phyloP scores from a whole-genome alignment of 1,140 invertebrate species.

The Chlorops oryzae region DNA sequence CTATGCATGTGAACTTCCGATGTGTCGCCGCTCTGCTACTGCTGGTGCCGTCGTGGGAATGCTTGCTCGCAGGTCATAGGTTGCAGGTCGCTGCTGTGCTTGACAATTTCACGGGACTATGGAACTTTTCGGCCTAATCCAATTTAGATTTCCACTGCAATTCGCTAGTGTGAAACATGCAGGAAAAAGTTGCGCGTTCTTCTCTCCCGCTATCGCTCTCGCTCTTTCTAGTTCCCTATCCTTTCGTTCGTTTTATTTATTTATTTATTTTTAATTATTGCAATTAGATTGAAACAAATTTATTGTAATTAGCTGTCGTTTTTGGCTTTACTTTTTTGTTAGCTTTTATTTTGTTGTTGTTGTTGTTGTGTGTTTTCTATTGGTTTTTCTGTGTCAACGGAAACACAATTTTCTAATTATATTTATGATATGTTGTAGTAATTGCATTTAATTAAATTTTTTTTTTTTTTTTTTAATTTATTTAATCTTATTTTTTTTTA shows the following conservation, averaged over 20 bases:
- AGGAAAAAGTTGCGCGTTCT: no score
- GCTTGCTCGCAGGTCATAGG: no score
- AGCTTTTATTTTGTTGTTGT: constrained; percentile 4
- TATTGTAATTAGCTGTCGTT: constrained; percentile 7
- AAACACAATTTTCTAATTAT: background rate
- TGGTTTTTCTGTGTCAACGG: background rate
- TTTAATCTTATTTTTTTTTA: constrained; percentile 14
- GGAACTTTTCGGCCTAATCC: no score
- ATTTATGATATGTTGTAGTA: constrained; percentile 11
- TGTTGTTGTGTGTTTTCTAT: constrained; percentile 3
- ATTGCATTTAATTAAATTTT: constrained; percentile 12
- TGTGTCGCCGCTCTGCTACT: no score
- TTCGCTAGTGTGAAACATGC: no score
- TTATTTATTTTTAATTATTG: background rate
- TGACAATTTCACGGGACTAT: no score
- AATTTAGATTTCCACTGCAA: no score
- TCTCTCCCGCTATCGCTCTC: no score
- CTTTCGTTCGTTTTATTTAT: background rate
- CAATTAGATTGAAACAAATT: background rate
- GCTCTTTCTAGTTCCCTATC: no score
- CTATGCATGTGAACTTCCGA: no score
- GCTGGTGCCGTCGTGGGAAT: no score
- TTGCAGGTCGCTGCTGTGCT: no score
- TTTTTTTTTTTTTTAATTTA: constrained; percentile 6
- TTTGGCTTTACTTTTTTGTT: constrained; percentile 6